These are phyloP conservation scores for Gastrophryne carolinensis DNA, from an alignment of 2,797 vertebrate genomes.

Conservation along the genomic window DNA sequence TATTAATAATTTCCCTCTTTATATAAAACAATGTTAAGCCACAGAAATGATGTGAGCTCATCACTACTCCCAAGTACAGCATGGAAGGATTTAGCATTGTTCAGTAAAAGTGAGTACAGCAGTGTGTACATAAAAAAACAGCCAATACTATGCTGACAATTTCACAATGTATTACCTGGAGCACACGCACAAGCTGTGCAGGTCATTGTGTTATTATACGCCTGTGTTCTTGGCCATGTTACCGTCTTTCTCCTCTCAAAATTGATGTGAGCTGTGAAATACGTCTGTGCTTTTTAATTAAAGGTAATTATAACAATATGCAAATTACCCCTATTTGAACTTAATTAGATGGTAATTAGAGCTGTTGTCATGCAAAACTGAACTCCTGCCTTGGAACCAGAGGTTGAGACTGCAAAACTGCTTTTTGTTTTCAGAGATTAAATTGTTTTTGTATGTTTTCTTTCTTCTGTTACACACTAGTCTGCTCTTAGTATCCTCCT, in stretches of 20 bases:
- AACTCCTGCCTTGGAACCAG: slow-evolving; percentile 27
- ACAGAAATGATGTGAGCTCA: too few relatives aligned
- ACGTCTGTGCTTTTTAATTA: slow-evolving; percentile 45
- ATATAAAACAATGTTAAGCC: too few relatives aligned
- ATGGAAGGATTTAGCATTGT: too few relatives aligned
- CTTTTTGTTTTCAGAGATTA: neutral
- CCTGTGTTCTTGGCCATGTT: slow-evolving; percentile 21
- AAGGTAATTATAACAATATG: slow-evolving; percentile 50
- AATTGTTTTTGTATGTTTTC: too few relatives aligned
- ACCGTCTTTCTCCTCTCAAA: slow-evolving; percentile 31
- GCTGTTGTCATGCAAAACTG: slow-evolving; percentile 40
- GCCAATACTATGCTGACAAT: too few relatives aligned
- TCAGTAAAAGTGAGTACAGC: too few relatives aligned
- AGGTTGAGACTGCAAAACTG: neutral
- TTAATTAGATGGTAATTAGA: slow-evolving; percentile 47
- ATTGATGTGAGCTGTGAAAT: slow-evolving; percentile 37
- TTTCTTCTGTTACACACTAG: too few relatives aligned
- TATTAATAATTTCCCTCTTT: too few relatives aligned
- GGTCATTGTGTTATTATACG: slow-evolving; percentile 26
- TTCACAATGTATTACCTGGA: too few relatives aligned
- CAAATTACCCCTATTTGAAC: slow-evolving; percentile 45
- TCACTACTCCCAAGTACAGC: too few relatives aligned
- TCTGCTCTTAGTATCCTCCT: too few relatives aligned
- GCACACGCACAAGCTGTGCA: neutral
- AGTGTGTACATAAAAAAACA: too few relatives aligned